Base-by-base conservation (phyloP, 2,888 invertebrate species). In the Acanthococcus lagerstroemiae region DNA sequence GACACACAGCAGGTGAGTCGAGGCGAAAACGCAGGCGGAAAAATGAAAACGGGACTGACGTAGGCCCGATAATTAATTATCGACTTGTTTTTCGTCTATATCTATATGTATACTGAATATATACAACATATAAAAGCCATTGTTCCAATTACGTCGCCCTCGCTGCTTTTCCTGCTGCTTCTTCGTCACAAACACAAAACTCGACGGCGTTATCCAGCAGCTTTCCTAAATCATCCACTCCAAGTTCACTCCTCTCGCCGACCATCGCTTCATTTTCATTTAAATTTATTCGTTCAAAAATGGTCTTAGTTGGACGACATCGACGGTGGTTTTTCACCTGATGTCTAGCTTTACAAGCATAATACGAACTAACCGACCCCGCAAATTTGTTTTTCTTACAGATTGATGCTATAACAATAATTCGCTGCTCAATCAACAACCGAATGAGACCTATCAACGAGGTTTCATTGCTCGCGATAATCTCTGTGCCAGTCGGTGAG, bases 391-490 rank as follows among this genome's bases (percentile, higher is more conserved):
- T n/a, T n/a, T n/a, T n/a, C n/a, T 37, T 37, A 15, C 37, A 37
- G 37, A n/a, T 37, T 37, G 37, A 37, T 37, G 37, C n/a, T 37
- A 37, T 37, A 37, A n/a, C n/a, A 37, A 37, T 37, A 37, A n/a
- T 37, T 37, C n/a, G 37, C 12, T n/a, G n/a, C 12, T 15, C 37
- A 15, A 37, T 37, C n/a, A 37, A 37, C 37, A 15, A 60, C 61
- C 61, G 52, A 61, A 61, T 61, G 61, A 61, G 52, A 61, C n/a
- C 61, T 24, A 6, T 45, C 48, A 60, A 37, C 52, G 52, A 37
- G 30, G 50, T 17, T 6, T 24, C 22, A 52, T 21, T 24, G 52
- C 52, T 52, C 24, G 22, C 15, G 5, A 5, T 52, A 5, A 52
- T 52, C 24, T 52, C 24, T 52, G 19, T 52, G 22, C 52, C 52